Evolutionary conservation across 1,140 invertebrate species (phyloP).

Genomic region (Eupristina koningsbergeri): DNA sequence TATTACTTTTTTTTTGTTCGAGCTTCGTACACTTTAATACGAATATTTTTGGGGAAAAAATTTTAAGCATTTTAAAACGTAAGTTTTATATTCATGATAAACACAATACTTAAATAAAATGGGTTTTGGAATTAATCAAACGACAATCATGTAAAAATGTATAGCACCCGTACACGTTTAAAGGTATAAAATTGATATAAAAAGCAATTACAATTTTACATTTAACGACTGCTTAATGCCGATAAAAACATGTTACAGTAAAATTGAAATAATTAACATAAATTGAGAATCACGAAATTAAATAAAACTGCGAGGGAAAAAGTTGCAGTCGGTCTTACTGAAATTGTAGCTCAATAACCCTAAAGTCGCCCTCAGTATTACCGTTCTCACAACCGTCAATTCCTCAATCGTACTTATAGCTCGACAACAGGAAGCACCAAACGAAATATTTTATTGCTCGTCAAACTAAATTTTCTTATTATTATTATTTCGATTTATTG

Average conservation of each 20-base stretch:
- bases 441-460: background rate
- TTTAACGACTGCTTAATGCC: background rate
- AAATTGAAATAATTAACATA: background rate
- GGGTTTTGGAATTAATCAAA: background rate
- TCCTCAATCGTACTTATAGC: background rate
- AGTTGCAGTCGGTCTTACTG: background rate
- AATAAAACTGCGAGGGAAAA: background rate
- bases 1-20: no score
- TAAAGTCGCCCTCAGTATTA: background rate
- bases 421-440: background rate
- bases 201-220: background rate
- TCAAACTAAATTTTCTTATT: background rate
- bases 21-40: background rate
- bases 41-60: background rate
- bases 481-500: no score
- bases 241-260: background rate
- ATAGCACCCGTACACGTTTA: background rate
- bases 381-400: background rate
- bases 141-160: background rate
- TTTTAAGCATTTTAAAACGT: background rate
- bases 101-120: no score
- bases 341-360: background rate
- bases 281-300: background rate
- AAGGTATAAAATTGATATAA: no score
- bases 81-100: background rate